A percentile compares a stretch with the other conserved stretches of the same genome.
Conservation (phyloP, 2,888 invertebrate species). For the Neoitamus cyanurus region DNA sequence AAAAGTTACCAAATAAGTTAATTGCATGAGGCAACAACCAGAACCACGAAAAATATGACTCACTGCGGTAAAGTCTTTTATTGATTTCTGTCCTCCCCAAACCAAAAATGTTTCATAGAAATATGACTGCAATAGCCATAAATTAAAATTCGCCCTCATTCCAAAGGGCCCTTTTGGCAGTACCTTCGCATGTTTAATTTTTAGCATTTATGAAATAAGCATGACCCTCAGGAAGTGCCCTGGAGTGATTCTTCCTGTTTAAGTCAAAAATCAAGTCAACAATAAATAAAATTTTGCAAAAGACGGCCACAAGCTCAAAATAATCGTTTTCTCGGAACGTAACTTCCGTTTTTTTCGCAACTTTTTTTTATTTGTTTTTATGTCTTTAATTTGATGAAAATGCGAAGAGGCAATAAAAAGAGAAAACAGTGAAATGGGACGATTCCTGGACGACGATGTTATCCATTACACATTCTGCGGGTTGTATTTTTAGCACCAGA, state of each 20-base stretch:
- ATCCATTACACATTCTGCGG: neutral
- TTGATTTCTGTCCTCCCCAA: neutral
- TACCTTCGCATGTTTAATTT: neutral
- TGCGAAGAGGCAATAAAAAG: neutral
- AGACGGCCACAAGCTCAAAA: neutral
- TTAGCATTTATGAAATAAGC: neutral
- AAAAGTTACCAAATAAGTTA: neutral
- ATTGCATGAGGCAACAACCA: neutral
- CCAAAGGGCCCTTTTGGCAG: neutral
- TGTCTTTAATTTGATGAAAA: neutral
- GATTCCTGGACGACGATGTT: neutral
- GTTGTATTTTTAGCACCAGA: neutral
- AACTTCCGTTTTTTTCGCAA: neutral
- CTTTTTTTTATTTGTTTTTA: neutral
- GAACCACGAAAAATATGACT: neutral
- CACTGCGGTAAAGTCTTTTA: neutral
- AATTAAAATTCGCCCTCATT: neutral
- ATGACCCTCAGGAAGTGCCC: neutral
- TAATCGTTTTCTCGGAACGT: neutral
- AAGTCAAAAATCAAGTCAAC: neutral
- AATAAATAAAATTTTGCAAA: neutral
- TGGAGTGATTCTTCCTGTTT: neutral
- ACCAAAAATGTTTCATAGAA: neutral
- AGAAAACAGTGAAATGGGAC: neutral
- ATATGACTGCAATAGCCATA: neutral